These are phyloP conservation scores for Bradypus variegatus DNA, from an alignment of 2,797 vertebrate species.

Conservation along the genomic window DNA sequence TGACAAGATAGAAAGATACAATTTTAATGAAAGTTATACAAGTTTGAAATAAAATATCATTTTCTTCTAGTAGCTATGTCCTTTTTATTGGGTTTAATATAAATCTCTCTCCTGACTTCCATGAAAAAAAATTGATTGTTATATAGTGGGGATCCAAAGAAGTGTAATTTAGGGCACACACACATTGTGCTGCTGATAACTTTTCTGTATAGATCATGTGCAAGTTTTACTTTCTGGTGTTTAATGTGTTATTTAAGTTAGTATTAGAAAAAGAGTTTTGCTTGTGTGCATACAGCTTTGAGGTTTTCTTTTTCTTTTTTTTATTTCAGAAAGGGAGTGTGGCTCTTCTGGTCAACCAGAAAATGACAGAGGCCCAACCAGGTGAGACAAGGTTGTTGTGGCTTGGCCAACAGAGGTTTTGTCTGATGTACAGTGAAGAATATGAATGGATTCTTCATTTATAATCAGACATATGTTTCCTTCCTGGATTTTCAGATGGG, in stretches of 20 bases:
- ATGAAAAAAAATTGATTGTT: not conserved
- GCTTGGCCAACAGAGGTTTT: not conserved
- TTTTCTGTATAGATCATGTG: not conserved
- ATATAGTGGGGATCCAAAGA: not conserved
- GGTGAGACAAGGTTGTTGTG: not conserved
- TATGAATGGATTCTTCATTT: not conserved
- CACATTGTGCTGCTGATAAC: not conserved
- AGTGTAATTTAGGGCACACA: not conserved
- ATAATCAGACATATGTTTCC: not conserved
- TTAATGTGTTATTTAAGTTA: constrained; percentile 21
- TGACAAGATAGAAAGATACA: not conserved
- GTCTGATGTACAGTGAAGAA: not conserved
- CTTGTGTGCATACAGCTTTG: not conserved
- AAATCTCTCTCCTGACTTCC: constrained; percentile 2
- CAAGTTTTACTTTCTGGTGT: not conserved
- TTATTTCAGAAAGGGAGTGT: not conserved
- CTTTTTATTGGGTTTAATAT: not conserved
- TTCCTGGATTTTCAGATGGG: not conserved
- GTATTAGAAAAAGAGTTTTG: not conserved
- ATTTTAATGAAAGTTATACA: not conserved
- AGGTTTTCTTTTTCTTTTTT: not conserved
- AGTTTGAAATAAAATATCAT: not conserved
- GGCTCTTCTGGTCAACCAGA: not conserved
- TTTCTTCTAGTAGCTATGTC: not conserved
- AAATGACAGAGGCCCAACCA: not conserved